Evolutionary conservation across 2,888 invertebrate species (phyloP), one percentile per base, ranked within the genome.

Genomic region (Apotomis betuletana): DNA sequence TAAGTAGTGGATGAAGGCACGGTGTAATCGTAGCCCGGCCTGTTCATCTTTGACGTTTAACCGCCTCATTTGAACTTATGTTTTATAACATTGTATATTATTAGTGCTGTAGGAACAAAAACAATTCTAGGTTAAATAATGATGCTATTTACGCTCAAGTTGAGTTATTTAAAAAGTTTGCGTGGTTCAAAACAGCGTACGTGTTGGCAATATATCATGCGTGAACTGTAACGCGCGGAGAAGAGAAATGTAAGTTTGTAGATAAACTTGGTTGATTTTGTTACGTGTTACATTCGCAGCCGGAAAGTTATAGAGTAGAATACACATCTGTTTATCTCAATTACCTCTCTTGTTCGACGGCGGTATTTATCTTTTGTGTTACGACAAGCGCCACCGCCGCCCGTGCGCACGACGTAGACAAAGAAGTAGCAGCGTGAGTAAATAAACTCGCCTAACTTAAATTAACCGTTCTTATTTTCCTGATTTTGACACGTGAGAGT

Each of bases 11-110:
- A 89, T 82, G 89, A 87, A 86, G 93, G 92, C 89, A 88, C 92
- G 88, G 86, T 88, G 80, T 90, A 93, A 81, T 92, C 91, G 89
- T 91, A 93, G 86, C 90, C 91, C 89, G 91, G 87, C 90, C 93
- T 90, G 92, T 91, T 92, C 93, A 93, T 93, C 88, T 92, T 93
- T 87, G 89, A 85, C 82, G 86, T 83, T 86, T 83, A 87, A 85
- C 87, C 85, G 90, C 88, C 87, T 90, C 92, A 92, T 93, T 91
- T 88, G 90, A 87, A 85, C 86, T 87, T 87, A 87, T 85, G 86
- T 88, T 83, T 85, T 79, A 85, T 78, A 77, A 75, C 76, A 75
- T 78, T 79, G 81, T 79, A 81, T 83, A 85, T 85, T 77, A 80
- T 83, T 80, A 79, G 70, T 74, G 75, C 85, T 86, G 81, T 77